phyloP scores from a whole-genome alignment of 2,113 vertebrate genomes.

The Prunella himalayana region DNA sequence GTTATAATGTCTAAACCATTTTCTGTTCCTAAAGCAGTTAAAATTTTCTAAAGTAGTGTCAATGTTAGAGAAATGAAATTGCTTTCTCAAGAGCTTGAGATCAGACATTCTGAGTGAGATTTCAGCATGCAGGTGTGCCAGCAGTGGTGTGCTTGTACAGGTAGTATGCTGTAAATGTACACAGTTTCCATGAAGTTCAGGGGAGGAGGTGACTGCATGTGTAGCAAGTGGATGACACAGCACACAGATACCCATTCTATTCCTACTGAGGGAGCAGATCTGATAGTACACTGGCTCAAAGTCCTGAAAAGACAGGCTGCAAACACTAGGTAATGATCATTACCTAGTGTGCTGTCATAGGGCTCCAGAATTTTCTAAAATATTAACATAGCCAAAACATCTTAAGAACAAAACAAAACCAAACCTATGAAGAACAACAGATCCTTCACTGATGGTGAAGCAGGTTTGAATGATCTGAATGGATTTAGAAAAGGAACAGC shows the following conservation, averaged over 20 bases:
- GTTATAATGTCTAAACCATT: not conserved
- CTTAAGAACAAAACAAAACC: not conserved
- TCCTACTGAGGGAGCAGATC: not conserved
- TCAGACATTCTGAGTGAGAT: not conserved
- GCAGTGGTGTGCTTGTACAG: not conserved
- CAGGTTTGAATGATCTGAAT: not conserved
- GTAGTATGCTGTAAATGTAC: not conserved
- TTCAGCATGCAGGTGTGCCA: not conserved
- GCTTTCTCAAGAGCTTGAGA: not conserved
- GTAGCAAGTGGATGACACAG: not conserved
- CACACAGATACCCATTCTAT: not conserved
- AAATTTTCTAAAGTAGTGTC: not conserved
- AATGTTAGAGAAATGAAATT: not conserved
- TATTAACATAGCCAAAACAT: not conserved
- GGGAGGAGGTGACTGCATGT: not conserved
- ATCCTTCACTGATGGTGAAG: not conserved
- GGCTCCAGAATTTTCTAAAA: not conserved
- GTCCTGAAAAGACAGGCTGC: not conserved
- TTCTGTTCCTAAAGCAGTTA: not conserved
- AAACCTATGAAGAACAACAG: not conserved
- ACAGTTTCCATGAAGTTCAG: not conserved
- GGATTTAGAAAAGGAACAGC: not conserved
- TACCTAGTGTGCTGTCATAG: not conserved
- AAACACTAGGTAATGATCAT: not conserved
- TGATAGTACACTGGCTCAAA: not conserved